These are phyloP conservation scores for Lithobius niger DNA, from an alignment of 1,140 invertebrate genomes.

Conservation along the genomic window DNA sequence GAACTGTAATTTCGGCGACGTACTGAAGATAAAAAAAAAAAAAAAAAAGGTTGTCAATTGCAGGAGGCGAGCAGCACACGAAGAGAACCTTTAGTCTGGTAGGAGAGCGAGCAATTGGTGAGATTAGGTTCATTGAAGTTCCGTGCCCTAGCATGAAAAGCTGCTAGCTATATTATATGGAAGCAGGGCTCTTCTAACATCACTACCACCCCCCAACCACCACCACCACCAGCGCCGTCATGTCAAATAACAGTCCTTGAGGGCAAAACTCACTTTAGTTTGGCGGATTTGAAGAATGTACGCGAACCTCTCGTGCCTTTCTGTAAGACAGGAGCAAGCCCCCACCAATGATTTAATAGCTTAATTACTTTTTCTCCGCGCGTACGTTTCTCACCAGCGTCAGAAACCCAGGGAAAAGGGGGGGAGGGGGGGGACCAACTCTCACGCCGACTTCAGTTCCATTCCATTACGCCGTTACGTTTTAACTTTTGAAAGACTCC, in stretches of 20 bases:
- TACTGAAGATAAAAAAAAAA: too few relatives aligned
- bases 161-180: too few relatives aligned
- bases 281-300: too few relatives aligned
- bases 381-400: background rate
- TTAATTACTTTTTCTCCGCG: constrained; percentile 4
- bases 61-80: background rate
- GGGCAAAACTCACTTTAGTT: background rate
- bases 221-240: background rate
- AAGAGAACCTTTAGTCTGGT: too few relatives aligned
- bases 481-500: background rate
- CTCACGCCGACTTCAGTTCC: too few relatives aligned
- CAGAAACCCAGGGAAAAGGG: too few relatives aligned
- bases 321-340: too few relatives aligned
- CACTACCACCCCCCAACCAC: background rate
- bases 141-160: too few relatives aligned
- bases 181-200: too few relatives aligned
- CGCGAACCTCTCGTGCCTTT: too few relatives aligned
- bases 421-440: too few relatives aligned
- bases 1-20: background rate
- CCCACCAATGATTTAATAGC: constrained; percentile 3
- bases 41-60: background rate
- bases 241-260: background rate
- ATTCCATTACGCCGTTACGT: too few relatives aligned
- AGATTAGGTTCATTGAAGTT: background rate
- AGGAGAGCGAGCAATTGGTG: background rate